A percentile compares a stretch with the other conserved stretches of the same genome.
phyloP scores from a whole-genome alignment of 1,140 invertebrate species.

The Drusus annulatus region DNA sequence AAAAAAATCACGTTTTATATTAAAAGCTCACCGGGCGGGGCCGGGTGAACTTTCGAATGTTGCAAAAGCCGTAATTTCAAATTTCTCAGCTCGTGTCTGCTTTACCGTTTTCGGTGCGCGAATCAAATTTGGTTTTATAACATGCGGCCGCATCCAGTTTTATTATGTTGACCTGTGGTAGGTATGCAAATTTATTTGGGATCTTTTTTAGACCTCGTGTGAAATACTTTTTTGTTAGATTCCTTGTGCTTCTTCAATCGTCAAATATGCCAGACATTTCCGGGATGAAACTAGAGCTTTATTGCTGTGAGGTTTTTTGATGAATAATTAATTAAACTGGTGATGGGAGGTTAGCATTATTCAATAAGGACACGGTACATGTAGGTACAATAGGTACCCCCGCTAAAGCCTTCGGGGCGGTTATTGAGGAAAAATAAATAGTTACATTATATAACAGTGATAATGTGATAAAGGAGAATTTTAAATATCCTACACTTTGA shows the following conservation, averaged over 20 bases:
- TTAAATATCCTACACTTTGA: too few relatives aligned
- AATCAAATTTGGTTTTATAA: not conserved
- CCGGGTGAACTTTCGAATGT: conserved; percentile 36
- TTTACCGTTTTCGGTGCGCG: conserved; percentile 15
- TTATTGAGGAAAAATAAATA: too few relatives aligned
- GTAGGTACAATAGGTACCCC: too few relatives aligned
- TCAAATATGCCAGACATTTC: not conserved
- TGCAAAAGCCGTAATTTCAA: conserved; percentile 34
- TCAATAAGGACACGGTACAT: too few relatives aligned
- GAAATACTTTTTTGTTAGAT: not conserved
- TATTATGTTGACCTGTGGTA: too few relatives aligned
- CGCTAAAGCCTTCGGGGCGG: too few relatives aligned
- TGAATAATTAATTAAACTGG: too few relatives aligned
- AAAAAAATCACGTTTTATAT: conserved; percentile 56
- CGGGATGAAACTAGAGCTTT: not conserved
- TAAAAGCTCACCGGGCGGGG: conserved; percentile 44
- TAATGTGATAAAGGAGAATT: too few relatives aligned
- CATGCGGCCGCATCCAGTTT: too few relatives aligned
- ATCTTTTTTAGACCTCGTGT: not conserved
- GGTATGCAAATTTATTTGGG: conserved; percentile 16
- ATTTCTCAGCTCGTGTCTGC: not conserved
- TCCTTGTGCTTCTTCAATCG: not conserved
- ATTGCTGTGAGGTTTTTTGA: too few relatives aligned
- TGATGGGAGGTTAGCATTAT: too few relatives aligned
- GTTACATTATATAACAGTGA: too few relatives aligned